phyloP scores from a whole-genome alignment of 2,797 vertebrate genomes.

The Leucoraja ocellata region DNA sequence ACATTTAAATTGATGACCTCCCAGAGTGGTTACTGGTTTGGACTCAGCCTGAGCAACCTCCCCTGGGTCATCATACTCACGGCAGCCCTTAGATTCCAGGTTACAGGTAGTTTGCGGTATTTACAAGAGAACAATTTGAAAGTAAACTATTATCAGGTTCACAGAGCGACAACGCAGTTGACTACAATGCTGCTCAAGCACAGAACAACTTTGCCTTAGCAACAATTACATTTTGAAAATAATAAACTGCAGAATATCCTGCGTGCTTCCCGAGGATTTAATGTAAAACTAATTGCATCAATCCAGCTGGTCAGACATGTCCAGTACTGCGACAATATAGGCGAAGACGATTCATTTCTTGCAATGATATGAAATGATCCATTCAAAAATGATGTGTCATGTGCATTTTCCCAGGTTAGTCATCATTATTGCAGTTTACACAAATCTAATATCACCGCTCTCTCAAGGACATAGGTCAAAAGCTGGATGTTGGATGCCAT shows the following conservation, averaged over 20 bases:
- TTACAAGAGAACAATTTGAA: background rate
- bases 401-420: background rate
- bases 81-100: background rate
- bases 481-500: background rate
- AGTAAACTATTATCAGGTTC: background rate
- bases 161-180: background rate
- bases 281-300: background rate
- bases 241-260: background rate
- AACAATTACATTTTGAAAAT: background rate
- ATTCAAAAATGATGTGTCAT: background rate
- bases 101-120: background rate
- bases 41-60: background rate
- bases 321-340: background rate
- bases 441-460: background rate
- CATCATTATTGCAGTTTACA: background rate
- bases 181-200: background rate
- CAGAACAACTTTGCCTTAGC: background rate
- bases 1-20: background rate
- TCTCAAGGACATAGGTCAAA: background rate
- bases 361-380: background rate
- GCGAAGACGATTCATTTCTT: background rate
- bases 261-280: background rate
- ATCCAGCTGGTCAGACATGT: background rate
- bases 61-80: background rate
- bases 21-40: background rate